Base-by-base conservation (phyloP, 2,888 invertebrate genomes). In the Neoascia interrupta region DNA sequence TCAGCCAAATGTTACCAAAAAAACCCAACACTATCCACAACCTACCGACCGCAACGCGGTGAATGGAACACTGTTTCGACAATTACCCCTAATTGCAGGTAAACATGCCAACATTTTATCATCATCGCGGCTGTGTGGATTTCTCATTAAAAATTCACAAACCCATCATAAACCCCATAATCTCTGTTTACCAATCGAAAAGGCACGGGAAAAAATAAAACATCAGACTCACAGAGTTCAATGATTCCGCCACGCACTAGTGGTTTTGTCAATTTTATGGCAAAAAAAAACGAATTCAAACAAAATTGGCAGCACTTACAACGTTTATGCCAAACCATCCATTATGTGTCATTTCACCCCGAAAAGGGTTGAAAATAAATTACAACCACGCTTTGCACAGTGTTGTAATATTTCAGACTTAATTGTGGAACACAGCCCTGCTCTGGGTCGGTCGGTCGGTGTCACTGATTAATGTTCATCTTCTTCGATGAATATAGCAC, bases 11-110 rank as follows among this genome's bases (percentile, higher is more conserved):
- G 61, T 56, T 54, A 11, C 36, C 37, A 49, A 10, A 31, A 18
- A 16, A 56, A 51, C 43, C n/a, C 34, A 39, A 34, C 15, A 49
- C 11, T 10, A 54, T 6, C 4, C 54, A 34, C 47, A 41, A 10
- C 21, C 19, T 28, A 16, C 45, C 43, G 43, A 63, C 63, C 69
- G 58, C 13, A 73, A 10, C 58, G 23, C n/a, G 31, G 5, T 45
- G 60, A 49, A 61, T 49, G 41, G 49, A 75, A 68, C 47, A 54
- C 21, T 51, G 43, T 28, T 51, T 63, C 61, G 41, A 51, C 69
- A 69, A 56, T 75, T 69, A 63, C 43, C 69, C 56, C 54, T 69
- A 75, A 75, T 75, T 75, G 49, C 63, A 58, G 61, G 69, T 56
- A 56, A 56, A 69, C 75, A 75, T 58, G 75, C 75, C 63, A 61